phyloP scores from a whole-genome alignment of 2,888 invertebrate genomes.

The Tribolium freemani region DNA sequence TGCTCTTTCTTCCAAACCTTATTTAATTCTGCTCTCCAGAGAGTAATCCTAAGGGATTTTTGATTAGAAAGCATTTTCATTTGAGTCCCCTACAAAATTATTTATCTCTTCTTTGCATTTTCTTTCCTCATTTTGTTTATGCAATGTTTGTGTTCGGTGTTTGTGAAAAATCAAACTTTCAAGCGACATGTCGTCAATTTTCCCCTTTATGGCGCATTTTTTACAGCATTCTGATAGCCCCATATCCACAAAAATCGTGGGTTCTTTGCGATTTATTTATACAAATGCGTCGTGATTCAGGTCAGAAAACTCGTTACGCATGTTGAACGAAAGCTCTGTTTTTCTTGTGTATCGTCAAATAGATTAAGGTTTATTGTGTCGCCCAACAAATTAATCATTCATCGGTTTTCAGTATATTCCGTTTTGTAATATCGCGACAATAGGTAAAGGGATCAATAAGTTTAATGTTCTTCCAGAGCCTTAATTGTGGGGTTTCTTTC shows the following conservation, averaged over 20 bases:
- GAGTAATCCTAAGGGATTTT: too few relatives aligned
- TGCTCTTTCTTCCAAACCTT: too few relatives aligned
- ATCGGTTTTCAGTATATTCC: background rate
- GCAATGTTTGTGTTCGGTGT: too few relatives aligned
- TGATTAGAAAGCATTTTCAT: too few relatives aligned
- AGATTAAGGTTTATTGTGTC: background rate
- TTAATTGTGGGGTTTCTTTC: background rate
- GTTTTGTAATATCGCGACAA: background rate
- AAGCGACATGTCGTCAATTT: background rate
- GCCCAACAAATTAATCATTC: background rate
- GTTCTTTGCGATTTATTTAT: background rate
- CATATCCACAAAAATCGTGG: background rate
- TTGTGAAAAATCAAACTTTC: background rate
- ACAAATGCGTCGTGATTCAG: background rate
- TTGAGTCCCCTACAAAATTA: too few relatives aligned
- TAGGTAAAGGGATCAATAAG: background rate
- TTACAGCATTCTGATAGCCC: background rate
- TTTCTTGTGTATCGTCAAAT: background rate
- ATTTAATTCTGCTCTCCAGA: too few relatives aligned
- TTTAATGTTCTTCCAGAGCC: background rate
- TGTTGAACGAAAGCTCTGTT: background rate
- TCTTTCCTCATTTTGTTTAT: too few relatives aligned
- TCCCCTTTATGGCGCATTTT: background rate
- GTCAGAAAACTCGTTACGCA: background rate
- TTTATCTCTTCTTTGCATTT: too few relatives aligned